phyloP scores from a whole-genome alignment of 2,888 invertebrate species.

The Phragmatobia fuliginosa region DNA sequence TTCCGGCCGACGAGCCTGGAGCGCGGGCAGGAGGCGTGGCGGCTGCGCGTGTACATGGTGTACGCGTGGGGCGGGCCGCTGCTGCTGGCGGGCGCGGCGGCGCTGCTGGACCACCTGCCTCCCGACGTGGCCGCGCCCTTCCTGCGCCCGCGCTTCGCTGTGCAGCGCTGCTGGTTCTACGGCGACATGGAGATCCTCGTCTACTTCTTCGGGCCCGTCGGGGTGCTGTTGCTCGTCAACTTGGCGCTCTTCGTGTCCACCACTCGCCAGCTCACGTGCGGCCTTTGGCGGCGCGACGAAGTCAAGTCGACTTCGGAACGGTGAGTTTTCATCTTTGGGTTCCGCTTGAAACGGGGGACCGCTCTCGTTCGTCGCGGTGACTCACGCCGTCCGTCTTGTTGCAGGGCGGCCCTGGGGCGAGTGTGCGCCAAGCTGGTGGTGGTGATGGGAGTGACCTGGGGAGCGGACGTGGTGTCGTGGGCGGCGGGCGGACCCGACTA shows the following conservation, averaged over 20 bases:
- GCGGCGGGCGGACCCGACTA: slow-evolving; percentile 92
- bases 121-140: slow-evolving; percentile 85
- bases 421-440: slow-evolving; percentile 95
- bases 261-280: slow-evolving; percentile 94
- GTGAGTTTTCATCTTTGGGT: slow-evolving; percentile 48
- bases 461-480: slow-evolving; percentile 94
- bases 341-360: neutral
- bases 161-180: slow-evolving; percentile 93
- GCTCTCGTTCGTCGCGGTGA: neutral
- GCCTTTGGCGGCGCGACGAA: slow-evolving; percentile 95
- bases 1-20: slow-evolving; percentile 94
- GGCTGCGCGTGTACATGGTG: slow-evolving; percentile 92
- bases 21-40: slow-evolving; percentile 93
- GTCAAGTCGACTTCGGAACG: slow-evolving; percentile 91
- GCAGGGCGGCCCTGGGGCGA: slow-evolving; percentile 91
- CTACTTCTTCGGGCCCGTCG: slow-evolving; percentile 95
- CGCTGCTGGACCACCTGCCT: slow-evolving; percentile 90
- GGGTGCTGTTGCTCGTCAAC: slow-evolving; percentile 92
- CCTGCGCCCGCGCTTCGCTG: slow-evolving; percentile 92
- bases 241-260: slow-evolving; percentile 93
- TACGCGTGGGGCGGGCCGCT: slow-evolving; percentile 96
- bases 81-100: slow-evolving; percentile 91
- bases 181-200: slow-evolving; percentile 93
- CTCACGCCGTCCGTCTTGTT: neutral
- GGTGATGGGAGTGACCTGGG: slow-evolving; percentile 85